Conservation (phyloP, 2,888 invertebrate species). For the Lypha dubia region DNA sequence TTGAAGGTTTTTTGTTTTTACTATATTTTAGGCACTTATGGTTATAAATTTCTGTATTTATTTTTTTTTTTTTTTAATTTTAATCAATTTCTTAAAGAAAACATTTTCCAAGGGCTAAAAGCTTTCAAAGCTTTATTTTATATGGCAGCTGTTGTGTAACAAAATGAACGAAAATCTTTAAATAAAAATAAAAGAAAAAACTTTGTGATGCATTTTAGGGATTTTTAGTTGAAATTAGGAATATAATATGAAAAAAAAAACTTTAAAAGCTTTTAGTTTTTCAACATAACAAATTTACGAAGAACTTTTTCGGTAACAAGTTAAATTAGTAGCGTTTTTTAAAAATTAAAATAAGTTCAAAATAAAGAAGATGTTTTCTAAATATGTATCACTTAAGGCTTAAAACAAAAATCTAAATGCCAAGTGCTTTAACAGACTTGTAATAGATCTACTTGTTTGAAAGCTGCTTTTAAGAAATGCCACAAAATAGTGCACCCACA, state of each 20-base stretch:
- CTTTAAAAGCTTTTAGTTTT: constrained; percentile 55
- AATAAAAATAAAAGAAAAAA: constrained; percentile 20
- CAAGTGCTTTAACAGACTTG: no score
- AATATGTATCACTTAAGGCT: no score
- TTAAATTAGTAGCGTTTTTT: not conserved
- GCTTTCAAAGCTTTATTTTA: constrained; percentile 60
- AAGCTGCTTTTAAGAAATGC: no score
- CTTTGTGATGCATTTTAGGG: constrained; percentile 62
- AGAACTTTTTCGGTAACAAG: constrained; percentile 21
- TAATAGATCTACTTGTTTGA: no score
- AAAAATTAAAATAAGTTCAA: not conserved
- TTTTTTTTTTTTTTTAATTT: constrained; percentile 10
- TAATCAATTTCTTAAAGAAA: constrained; percentile 35
- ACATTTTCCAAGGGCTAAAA: constrained; percentile 41
- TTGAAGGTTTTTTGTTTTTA: constrained; percentile 35
- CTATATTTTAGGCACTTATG: constrained; percentile 71
- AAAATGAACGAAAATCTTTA: constrained; percentile 26
- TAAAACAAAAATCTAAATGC: no score
- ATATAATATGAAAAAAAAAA: constrained; percentile 17
- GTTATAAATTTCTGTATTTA: constrained; percentile 55
- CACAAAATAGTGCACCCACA: no score
- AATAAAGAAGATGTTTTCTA: no score
- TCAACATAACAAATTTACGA: not conserved
- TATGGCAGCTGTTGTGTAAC: constrained; percentile 64
- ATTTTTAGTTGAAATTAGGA: not conserved